Percentiles rank a stretch among this genome's conserved stretches.
phyloP scores from a whole-genome alignment of 2,797 vertebrate genomes.

The Xenopus petersii region DNA sequence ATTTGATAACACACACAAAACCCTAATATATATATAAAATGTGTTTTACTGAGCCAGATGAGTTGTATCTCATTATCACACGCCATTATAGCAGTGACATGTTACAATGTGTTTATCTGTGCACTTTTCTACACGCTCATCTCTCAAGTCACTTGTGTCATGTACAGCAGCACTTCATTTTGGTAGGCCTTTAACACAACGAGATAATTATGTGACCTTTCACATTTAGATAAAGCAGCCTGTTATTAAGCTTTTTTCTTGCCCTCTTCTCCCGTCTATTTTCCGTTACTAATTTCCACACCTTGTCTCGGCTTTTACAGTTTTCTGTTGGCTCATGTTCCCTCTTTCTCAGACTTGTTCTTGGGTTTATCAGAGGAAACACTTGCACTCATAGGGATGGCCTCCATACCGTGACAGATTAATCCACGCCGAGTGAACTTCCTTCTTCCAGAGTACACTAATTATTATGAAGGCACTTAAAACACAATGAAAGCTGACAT shows the following conservation, averaged over 20 bases:
- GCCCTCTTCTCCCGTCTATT: constrained; percentile 54
- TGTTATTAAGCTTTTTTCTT: constrained; percentile 69
- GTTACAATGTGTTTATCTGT: constrained; percentile 49
- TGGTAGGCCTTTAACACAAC: constrained; percentile 32
- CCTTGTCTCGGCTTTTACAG: constrained; percentile 66
- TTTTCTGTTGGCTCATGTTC: constrained; percentile 60
- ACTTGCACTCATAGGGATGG: constrained; percentile 91
- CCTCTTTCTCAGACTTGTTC: constrained; percentile 65
- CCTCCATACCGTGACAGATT: constrained; percentile 93
- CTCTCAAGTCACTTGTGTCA: constrained; percentile 47
- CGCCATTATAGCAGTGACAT: constrained; percentile 35
- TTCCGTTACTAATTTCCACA: constrained; percentile 87
- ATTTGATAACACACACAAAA: too few species aligned
- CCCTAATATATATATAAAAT: too few species aligned
- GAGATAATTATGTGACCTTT: constrained; percentile 66
- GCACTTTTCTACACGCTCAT: constrained; percentile 28
- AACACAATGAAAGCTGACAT: constrained; percentile 94
- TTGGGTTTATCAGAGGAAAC: constrained; percentile 99
- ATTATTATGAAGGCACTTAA: constrained; percentile 91
- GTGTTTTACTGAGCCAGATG: constrained; percentile 2
- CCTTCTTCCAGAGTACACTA: constrained; percentile 96
- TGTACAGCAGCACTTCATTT: constrained; percentile 50
- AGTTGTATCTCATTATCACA: constrained; percentile 1
- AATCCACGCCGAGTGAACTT: constrained; percentile 93
- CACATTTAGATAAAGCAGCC: constrained; percentile 72